Percentiles rank a stretch among this genome's conserved stretches.
Conservation (phyloP, 2,888 invertebrate species). For the Reticulitermes lucifugus region DNA sequence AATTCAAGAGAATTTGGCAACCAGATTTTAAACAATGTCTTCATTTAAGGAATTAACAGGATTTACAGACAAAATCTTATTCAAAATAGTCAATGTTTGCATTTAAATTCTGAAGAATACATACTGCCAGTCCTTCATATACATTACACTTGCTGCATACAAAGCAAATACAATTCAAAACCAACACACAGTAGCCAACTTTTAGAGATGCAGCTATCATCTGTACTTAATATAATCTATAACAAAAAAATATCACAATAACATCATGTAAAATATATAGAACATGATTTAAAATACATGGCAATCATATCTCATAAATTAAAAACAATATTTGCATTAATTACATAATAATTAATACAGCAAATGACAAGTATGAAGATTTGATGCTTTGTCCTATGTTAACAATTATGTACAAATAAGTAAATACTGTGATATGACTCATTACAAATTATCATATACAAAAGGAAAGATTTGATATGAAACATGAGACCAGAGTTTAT, state of each 20-base stretch:
- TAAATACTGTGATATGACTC: constrained; percentile 17
- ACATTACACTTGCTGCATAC: background rate
- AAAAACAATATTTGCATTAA: constrained; percentile 16
- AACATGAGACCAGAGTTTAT: background rate
- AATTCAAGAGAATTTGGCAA: background rate
- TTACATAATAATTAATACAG: background rate
- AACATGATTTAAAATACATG: background rate
- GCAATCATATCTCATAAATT: background rate
- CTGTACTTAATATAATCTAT: background rate
- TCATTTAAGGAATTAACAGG: background rate
- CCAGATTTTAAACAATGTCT: background rate
- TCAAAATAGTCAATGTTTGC: background rate
- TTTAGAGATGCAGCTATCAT: constrained; percentile 15
- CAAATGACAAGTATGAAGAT: constrained; percentile 17
- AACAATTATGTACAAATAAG: background rate
- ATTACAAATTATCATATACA: background rate
- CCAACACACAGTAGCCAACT: background rate
- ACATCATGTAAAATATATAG: background rate
- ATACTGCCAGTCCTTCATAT: background rate
- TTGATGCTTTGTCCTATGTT: background rate
- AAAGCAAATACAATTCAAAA: background rate
- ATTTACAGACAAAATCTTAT: background rate
- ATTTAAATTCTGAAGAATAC: background rate
- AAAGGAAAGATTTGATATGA: background rate
- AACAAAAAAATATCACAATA: background rate